These are phyloP conservation scores for Dendrolimus kikuchii DNA, from an alignment of 1,140 invertebrate genomes.

Conservation along the genomic window DNA sequence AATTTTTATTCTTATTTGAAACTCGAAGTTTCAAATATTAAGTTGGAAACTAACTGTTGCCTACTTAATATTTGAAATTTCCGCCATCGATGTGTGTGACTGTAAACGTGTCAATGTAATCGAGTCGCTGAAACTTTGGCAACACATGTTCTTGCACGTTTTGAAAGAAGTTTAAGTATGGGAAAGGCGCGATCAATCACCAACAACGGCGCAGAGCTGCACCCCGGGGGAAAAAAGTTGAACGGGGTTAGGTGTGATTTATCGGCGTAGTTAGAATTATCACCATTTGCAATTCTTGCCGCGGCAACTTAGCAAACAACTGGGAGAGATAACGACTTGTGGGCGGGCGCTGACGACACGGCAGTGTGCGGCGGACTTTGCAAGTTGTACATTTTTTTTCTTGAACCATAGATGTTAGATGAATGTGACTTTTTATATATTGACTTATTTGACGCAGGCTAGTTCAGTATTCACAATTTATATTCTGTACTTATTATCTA, in stretches of 20 bases:
- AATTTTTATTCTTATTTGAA: too few species aligned
- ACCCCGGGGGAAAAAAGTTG: slow-evolving; percentile 62
- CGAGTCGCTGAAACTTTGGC: slow-evolving; percentile 28
- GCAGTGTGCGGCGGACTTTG: background rate
- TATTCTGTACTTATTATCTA: too few species aligned
- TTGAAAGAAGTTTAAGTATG: slow-evolving; percentile 48
- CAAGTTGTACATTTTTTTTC: background rate
- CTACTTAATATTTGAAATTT: too few species aligned
- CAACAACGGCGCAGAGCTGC: slow-evolving; percentile 45
- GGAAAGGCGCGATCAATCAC: slow-evolving; percentile 60
- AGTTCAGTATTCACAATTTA: too few species aligned
- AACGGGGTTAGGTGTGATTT: slow-evolving; percentile 59
- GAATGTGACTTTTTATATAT: too few species aligned
- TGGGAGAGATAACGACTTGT: slow-evolving; percentile 46
- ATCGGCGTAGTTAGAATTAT: slow-evolving; percentile 68
- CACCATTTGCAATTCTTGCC: slow-evolving; percentile 69
- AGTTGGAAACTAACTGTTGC: too few species aligned
- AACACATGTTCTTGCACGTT: slow-evolving; percentile 47
- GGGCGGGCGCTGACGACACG: slow-evolving; percentile 4
- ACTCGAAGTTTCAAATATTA: too few species aligned
- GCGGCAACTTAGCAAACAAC: slow-evolving; percentile 51
- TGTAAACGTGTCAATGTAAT: slow-evolving; percentile 2
- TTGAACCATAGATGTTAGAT: too few species aligned
- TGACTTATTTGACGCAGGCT: too few species aligned
- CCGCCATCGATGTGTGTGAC: too few species aligned